These are phyloP conservation scores for Plutella xylostella DNA, from an alignment of 2,888 invertebrate species.

Conservation along the genomic window DNA sequence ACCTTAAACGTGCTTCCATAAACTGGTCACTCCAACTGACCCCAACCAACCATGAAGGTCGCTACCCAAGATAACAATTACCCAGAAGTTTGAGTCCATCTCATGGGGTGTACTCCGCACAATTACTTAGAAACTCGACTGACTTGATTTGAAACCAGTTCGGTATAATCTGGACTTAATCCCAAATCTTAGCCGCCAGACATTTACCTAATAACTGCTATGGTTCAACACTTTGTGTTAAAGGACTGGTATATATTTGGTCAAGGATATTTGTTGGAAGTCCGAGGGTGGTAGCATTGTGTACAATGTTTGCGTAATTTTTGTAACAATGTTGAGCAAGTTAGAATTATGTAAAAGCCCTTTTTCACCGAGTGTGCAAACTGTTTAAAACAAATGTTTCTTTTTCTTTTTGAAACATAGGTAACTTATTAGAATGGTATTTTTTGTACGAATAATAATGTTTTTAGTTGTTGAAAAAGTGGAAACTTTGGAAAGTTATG, in stretches of 20 bases:
- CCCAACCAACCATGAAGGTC: constrained; percentile 11
- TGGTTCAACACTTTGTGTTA: constrained; percentile 46
- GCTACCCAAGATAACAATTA: constrained; percentile 30
- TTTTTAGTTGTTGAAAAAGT: too few relatives aligned
- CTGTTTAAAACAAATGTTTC: too few relatives aligned
- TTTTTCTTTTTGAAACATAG: too few relatives aligned
- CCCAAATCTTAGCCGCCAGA: constrained; percentile 34
- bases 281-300: neutral
- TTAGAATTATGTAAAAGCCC: too few relatives aligned
- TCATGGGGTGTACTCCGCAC: neutral
- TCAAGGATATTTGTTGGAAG: constrained; percentile 25
- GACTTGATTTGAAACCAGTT: neutral
- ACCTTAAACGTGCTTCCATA: too few relatives aligned
- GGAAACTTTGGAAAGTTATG: too few relatives aligned
- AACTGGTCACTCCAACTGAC: neutral
- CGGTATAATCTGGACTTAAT: neutral
- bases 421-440: too few relatives aligned
- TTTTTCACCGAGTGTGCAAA: too few relatives aligned
- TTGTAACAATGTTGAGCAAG: too few relatives aligned
- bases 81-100: constrained; percentile 15
- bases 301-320: too few relatives aligned
- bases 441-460: too few relatives aligned
- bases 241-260: too few relatives aligned
- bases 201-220: constrained; percentile 54
- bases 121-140: neutral